Evolutionary conservation across 30 jellyfish, hydroid and myxozoan genomes (phyloP).

Genomic region (Chrysaora quinquecirrha): DNA sequence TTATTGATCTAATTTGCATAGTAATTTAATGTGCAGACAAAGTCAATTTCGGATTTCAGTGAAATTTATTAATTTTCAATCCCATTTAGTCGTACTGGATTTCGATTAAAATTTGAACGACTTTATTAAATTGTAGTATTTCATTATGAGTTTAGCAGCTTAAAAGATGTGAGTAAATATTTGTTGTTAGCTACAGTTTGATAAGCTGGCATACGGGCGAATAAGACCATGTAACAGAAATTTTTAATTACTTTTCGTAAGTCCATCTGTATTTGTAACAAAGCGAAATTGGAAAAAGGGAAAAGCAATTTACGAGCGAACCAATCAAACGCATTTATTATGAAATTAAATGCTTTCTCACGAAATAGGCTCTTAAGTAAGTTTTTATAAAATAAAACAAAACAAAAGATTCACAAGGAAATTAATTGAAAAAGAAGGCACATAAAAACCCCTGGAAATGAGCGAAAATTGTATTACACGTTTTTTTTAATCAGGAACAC

Average conservation of each 20-base stretch:
- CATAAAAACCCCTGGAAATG: too few relatives aligned
- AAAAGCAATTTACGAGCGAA: background rate
- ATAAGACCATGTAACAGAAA: background rate
- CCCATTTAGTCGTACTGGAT: conserved; percentile 6
- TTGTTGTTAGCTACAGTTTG: background rate
- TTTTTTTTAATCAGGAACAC: too few relatives aligned
- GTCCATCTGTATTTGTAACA: background rate
- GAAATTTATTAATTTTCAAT: conserved; percentile 12
- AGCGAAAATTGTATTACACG: too few relatives aligned
- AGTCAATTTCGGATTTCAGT: background rate
- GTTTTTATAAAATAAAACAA: too few relatives aligned
- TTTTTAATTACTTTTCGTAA: background rate
- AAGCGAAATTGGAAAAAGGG: background rate
- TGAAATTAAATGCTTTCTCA: too few relatives aligned
- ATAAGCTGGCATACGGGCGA: background rate
- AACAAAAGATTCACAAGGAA: too few relatives aligned
- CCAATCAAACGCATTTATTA: background rate
- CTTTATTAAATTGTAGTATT: background rate
- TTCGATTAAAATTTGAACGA: background rate
- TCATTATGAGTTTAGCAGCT: background rate
- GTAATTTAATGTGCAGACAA: conserved; percentile 19
- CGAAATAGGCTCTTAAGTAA: too few relatives aligned
- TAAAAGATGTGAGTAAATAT: background rate
- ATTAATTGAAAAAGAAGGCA: too few relatives aligned
- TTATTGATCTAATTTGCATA: conserved; percentile 7